Conservation (phyloP, 35 echinoderm and acorn worm species). For the Diadema setosum region DNA sequence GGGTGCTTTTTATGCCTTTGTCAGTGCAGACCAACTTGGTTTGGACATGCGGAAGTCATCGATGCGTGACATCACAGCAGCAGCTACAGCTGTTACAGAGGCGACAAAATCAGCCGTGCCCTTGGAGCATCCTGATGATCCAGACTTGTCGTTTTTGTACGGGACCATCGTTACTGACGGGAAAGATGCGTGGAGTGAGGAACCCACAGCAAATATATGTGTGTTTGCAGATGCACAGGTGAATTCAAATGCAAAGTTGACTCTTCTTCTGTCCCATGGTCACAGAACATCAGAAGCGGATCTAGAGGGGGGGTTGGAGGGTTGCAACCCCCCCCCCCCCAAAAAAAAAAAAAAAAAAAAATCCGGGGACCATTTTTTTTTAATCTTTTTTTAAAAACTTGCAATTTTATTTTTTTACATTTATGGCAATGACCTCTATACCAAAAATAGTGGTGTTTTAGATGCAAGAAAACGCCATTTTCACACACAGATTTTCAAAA, state of each 20-base stretch:
- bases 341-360: no score
- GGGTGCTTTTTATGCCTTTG: conserved; percentile 89
- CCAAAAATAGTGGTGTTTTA: no score
- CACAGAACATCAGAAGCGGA: no score
- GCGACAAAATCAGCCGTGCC: conserved; percentile 48
- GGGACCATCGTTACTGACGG: conserved; percentile 93
- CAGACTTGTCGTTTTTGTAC: conserved; percentile 85
- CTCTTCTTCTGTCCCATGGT: no score
- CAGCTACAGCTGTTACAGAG: conserved; percentile 60
- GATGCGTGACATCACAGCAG: not conserved
- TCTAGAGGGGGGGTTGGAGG: no score
- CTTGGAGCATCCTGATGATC: conserved; percentile 64
- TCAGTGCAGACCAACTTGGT: conserved; percentile 40
- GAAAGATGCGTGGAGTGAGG: conserved; percentile 58
- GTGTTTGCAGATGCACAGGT: conserved; percentile 88
- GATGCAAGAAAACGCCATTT: no score
- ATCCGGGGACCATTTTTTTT: no score
- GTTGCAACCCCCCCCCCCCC: no score
- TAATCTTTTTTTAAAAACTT: no score
- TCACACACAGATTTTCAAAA: no score
- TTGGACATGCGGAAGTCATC: conserved; percentile 46
- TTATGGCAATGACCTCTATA: no score
- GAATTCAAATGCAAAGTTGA: not conserved
- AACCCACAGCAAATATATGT: conserved; percentile 78
- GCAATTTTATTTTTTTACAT: no score